These are phyloP conservation scores for Campoplex nolae DNA, from an alignment of 2,888 invertebrate species.

Conservation along the genomic window DNA sequence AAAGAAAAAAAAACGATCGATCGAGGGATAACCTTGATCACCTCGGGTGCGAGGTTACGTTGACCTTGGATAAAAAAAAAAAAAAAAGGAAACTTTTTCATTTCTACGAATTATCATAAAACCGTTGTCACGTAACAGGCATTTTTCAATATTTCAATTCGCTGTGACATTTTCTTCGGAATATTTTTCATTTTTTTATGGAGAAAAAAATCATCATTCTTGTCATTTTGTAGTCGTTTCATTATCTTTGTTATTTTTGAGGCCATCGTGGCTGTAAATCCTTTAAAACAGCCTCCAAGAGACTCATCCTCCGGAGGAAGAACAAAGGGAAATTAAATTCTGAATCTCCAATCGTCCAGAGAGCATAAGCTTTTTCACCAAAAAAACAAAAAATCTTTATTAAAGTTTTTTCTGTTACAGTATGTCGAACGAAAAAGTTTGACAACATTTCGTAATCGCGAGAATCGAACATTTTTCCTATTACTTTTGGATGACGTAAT, in stretches of 20 bases:
- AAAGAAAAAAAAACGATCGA: background rate
- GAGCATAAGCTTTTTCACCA: background rate
- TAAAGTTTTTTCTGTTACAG: background rate
- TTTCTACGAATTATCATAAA: background rate
- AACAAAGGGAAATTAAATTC: background rate
- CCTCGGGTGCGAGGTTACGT: background rate
- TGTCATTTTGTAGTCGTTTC: too few species aligned
- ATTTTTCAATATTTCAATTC: background rate
- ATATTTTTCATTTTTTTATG: background rate
- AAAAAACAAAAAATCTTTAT: background rate
- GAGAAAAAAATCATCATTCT: background rate
- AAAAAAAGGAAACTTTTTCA: background rate
- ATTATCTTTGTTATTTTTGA: too few species aligned
- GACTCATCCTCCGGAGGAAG: too few species aligned
- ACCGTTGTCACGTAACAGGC: background rate
- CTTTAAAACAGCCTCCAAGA: too few species aligned
- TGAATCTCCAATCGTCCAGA: background rate
- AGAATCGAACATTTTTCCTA: too few species aligned
- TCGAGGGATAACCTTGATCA: slow-evolving; percentile 30
- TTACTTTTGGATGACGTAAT: background rate
- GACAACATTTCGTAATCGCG: background rate
- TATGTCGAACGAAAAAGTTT: background rate
- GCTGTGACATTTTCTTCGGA: too few species aligned
- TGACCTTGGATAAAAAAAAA: background rate
- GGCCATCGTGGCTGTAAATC: too few species aligned